phyloP scores from a whole-genome alignment of 2,113 vertebrate genomes.

The Synodontis membranacea region DNA sequence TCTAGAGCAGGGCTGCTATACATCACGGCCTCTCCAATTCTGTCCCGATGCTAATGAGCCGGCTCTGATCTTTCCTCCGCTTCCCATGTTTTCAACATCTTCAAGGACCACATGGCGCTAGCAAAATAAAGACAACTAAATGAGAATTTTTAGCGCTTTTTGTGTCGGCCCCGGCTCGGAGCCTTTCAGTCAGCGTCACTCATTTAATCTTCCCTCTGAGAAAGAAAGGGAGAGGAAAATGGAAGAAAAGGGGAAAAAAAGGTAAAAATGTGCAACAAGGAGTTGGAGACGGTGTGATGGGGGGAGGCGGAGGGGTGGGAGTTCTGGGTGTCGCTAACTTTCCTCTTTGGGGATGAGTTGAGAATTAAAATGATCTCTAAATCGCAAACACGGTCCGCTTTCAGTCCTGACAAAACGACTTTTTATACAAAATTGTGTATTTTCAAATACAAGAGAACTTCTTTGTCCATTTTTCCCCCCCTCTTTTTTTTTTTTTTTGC shows the following conservation, averaged over 20 bases:
- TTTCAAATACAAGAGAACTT: neutral
- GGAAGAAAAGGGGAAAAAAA: slow-evolving; percentile 77
- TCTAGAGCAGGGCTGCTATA: slow-evolving; percentile 89
- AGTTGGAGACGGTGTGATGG: slow-evolving; percentile 75
- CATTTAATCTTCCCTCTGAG: slow-evolving; percentile 79
- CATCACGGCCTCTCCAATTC: slow-evolving; percentile 90
- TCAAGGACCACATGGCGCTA: slow-evolving; percentile 99
- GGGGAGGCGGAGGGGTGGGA: neutral
- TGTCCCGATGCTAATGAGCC: slow-evolving; percentile 97
- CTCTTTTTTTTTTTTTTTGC: no score
- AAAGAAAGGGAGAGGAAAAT: slow-evolving; percentile 70
- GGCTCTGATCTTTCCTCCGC: slow-evolving; percentile 97
- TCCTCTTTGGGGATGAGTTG: neutral
- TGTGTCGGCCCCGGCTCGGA: slow-evolving; percentile 82
- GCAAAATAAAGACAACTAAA: slow-evolving; percentile 99
- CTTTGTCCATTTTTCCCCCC: neutral
- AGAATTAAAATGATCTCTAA: slow-evolving; percentile 23
- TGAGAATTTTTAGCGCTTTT: slow-evolving; percentile 98
- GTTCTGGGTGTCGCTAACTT: slow-evolving; percentile 20
- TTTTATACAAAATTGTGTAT: neutral
- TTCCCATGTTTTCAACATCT: slow-evolving; percentile 99
- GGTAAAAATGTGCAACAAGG: slow-evolving; percentile 82
- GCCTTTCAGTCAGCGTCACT: slow-evolving; percentile 85
- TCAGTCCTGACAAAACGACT: neutral
- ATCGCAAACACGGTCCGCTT: slow-evolving; percentile 9